Evolutionary conservation across 2,797 vertebrate species (phyloP), one percentile per base, ranked within the genome.

Genomic region (Cirrhinus molitorella): DNA sequence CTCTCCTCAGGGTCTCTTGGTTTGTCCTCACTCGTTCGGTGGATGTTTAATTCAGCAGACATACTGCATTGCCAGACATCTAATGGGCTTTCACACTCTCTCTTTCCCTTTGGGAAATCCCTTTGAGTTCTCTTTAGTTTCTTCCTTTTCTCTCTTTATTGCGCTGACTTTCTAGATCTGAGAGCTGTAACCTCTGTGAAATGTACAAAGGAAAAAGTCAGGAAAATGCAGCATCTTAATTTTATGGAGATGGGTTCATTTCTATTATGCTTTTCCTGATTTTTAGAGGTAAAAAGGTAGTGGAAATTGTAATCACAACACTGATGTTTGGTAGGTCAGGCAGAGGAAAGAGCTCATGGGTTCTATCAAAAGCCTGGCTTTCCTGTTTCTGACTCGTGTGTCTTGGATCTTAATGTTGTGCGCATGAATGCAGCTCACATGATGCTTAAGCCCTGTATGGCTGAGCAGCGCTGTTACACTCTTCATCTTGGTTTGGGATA

Each of bases 41-140:
- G 34, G 34, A 55, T 59, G 37, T 25, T 80, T 83, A 75, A 83
- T 83, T 83, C 81, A 83, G 72, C 37, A 76, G 61, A 55, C 72
- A 57, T 76, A 12, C 70, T 65, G 55, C 65, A 66, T 72, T 55
- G 65, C 34, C 34, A 65, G 65, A 70, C 49, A 37, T 47, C 72
- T 73, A 80, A 86, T 77, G 71, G 81, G 76, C 77, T 67, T 83
- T 79, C 59, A 75, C 71, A 82, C 86, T 68, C 40, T 2, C 55
- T 68, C 28, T 80, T 1, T 34, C 40, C 23, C 78, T 9, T 31
- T 2, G 68, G 63, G 31, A 55, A 67, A 53, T 80, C 49, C 21
- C 13, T 68, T 34, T 13, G 53, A 63, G 25, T 23, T 83, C 21
- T 59, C 34, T 55, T 12, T 53, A 68, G 21, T 31, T 23, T 23